Evolutionary conservation across 2,797 vertebrate species (phyloP).

Genomic region (Champsocephalus gunnari): DNA sequence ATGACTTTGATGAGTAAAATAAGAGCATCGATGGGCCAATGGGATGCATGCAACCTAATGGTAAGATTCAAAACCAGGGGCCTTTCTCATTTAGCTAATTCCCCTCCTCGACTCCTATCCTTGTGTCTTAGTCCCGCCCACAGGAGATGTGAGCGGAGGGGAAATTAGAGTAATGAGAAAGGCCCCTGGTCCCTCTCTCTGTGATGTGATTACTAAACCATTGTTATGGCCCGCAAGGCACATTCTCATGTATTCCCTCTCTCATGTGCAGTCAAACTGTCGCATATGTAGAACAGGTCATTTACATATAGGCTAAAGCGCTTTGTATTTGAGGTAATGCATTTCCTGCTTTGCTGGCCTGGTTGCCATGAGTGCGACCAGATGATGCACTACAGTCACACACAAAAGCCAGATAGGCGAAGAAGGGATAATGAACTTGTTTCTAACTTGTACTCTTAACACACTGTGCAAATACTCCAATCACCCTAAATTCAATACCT

Average conservation of each 20-base stretch:
- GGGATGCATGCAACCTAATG: constrained; percentile 19
- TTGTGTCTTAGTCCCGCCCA: too few species aligned
- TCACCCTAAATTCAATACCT: too few species aligned
- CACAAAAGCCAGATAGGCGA: constrained; percentile 44
- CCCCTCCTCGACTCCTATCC: too few species aligned
- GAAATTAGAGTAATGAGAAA: too few species aligned
- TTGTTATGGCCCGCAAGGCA: background rate
- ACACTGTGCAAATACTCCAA: background rate
- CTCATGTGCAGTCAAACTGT: constrained; percentile 1
- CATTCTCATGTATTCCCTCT: constrained; percentile 8
- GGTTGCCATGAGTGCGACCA: constrained; percentile 16
- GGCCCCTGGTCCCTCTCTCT: background rate
- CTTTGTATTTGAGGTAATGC: constrained; percentile 10
- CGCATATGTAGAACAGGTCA: background rate
- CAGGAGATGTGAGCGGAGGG: too few species aligned
- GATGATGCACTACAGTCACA: constrained; percentile 28
- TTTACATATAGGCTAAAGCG: background rate
- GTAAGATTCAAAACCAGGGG: background rate
- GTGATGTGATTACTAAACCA: constrained; percentile 25
- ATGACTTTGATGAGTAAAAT: background rate
- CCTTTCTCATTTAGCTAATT: too few species aligned
- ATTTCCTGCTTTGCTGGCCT: constrained; percentile 1
- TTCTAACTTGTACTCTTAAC: background rate
- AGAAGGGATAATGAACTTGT: constrained; percentile 43
- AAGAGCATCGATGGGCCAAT: background rate